A percentile compares a stretch with the other conserved stretches of the same genome.
Evolutionary conservation across 2,113 vertebrate species (phyloP).

Genomic region (Calidris pygmaea): DNA sequence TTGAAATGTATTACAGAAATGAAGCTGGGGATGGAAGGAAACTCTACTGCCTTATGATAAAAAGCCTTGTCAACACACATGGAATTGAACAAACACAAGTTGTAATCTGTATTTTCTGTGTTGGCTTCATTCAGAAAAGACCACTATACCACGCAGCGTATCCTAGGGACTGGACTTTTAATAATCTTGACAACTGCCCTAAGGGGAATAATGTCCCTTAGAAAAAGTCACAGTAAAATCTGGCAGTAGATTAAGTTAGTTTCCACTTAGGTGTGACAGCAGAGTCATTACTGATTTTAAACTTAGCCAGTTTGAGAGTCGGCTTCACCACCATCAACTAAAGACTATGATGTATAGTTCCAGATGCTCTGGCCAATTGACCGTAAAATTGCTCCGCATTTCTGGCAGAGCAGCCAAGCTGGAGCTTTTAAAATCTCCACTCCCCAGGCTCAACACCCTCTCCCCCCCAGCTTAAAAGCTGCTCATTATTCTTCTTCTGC

Average conservation of each 20-base stretch:
- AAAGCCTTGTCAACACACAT: slow-evolving; percentile 62
- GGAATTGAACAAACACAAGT: slow-evolving; percentile 53
- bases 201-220: slow-evolving; percentile 52
- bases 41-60: slow-evolving; percentile 54
- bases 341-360: slow-evolving; percentile 86
- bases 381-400: slow-evolving; percentile 93
- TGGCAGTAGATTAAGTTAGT: slow-evolving; percentile 65
- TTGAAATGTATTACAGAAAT: slow-evolving; percentile 48
- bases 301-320: slow-evolving; percentile 75
- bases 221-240: slow-evolving; percentile 61
- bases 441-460: slow-evolving; percentile 70
- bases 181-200: slow-evolving; percentile 42
- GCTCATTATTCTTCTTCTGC: slow-evolving; percentile 85
- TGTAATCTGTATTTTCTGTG: slow-evolving; percentile 33
- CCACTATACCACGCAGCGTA: neutral
- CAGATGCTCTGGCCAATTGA: slow-evolving; percentile 96
- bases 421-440: slow-evolving; percentile 83
- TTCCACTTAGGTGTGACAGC: slow-evolving; percentile 76
- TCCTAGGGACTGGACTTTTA: slow-evolving; percentile 15
- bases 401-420: slow-evolving; percentile 81
- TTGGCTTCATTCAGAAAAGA: slow-evolving; percentile 24
- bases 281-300: slow-evolving; percentile 72
- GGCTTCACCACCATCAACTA: slow-evolving; percentile 78
- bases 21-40: slow-evolving; percentile 53
- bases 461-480: slow-evolving; percentile 78